Evolutionary conservation across 2,797 vertebrate species (phyloP).

Genomic region (Emys orbicularis): DNA sequence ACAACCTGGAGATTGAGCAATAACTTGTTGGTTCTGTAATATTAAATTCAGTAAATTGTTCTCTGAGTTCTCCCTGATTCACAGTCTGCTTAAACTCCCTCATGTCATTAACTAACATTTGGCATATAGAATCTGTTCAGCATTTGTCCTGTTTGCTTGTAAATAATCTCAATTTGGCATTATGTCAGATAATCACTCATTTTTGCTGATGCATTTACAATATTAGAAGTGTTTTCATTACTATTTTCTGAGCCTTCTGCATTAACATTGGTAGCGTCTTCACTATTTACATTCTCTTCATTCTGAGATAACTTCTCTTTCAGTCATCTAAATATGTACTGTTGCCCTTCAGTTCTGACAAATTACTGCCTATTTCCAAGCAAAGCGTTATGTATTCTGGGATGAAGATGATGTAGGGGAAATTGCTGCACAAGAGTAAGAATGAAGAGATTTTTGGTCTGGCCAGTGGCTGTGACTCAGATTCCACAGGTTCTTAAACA

Average conservation of each 20-base stretch:
- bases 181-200: constrained; percentile 63
- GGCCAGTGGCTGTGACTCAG: neutral
- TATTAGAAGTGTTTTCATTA: constrained; percentile 53
- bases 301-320: constrained; percentile 59
- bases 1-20: neutral
- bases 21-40: neutral
- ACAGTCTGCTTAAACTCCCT: constrained; percentile 38
- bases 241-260: constrained; percentile 64
- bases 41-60: neutral
- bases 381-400: neutral
- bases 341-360: constrained; percentile 48
- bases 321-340: constrained; percentile 38
- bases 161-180: constrained; percentile 64
- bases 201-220: constrained; percentile 63
- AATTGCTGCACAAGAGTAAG: neutral
- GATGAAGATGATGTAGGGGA: neutral
- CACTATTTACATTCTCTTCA: constrained; percentile 70
- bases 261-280: constrained; percentile 68
- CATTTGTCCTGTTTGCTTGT: constrained; percentile 47
- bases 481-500: neutral
- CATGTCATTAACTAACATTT: constrained; percentile 13
- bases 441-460: rapidly evolving
- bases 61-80: neutral
- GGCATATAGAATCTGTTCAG: constrained; percentile 21
- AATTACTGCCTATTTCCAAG: constrained; percentile 35